Conservation (phyloP, 1,140 invertebrate species). For the Lucilia sericata region DNA sequence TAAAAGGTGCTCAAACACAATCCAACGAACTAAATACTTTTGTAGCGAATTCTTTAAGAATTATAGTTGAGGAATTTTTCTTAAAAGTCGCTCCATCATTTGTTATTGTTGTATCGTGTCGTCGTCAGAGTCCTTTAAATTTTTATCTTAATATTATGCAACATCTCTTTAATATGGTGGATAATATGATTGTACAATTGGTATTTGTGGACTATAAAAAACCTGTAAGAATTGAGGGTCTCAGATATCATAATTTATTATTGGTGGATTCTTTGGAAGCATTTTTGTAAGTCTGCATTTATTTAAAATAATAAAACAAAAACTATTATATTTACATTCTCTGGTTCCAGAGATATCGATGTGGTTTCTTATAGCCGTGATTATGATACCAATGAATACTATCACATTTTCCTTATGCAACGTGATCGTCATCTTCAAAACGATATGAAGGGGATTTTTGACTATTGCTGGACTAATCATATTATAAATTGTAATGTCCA, state of each 20-base stretch:
- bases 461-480: conserved; percentile 59
- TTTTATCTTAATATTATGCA: background rate
- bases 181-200: background rate
- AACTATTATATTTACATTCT: background rate
- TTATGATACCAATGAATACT: conserved; percentile 60
- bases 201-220: background rate
- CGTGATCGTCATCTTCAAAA: conserved; percentile 50
- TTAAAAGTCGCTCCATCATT: background rate
- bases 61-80: background rate
- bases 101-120: background rate
- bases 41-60: background rate
- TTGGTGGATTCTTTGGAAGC: conserved; percentile 59
- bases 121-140: background rate
- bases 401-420: conserved; percentile 61
- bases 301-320: background rate
- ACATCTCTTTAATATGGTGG: background rate
- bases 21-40: background rate
- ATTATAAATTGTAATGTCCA: conserved; percentile 61
- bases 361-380: conserved; percentile 52
- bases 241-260: conserved; percentile 56
- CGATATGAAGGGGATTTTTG: conserved; percentile 59
- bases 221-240: background rate
- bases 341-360: conserved; percentile 49
- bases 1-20: background rate
- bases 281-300: conserved; percentile 51